phyloP scores from a whole-genome alignment of 1,140 invertebrate species.

The Paraescarpia echinospica region DNA sequence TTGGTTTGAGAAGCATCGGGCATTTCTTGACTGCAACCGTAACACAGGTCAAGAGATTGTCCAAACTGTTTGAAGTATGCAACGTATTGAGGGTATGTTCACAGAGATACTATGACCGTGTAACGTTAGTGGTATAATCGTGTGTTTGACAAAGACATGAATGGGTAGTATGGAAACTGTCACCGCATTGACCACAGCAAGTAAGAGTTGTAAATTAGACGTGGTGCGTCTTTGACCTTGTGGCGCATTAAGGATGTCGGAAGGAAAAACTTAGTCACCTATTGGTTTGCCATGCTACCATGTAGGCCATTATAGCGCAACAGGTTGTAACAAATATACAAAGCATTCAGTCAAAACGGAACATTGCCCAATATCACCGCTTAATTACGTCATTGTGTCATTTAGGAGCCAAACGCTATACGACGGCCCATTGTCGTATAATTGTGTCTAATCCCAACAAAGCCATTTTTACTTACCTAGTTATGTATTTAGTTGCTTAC shows the following conservation, averaged over 20 bases:
- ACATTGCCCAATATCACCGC: neutral
- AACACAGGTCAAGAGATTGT: neutral
- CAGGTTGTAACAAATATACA: neutral
- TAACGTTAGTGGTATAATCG: neutral
- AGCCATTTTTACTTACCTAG: too few relatives aligned
- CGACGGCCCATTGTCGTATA: too few relatives aligned
- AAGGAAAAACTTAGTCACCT: too few relatives aligned
- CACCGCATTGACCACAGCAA: neutral
- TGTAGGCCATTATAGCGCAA: neutral
- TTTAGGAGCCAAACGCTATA: too few relatives aligned
- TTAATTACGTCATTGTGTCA: neutral
- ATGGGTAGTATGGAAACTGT: neutral
- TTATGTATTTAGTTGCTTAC: too few relatives aligned
- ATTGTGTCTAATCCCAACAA: too few relatives aligned
- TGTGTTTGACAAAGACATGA: neutral
- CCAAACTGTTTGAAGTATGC: neutral
- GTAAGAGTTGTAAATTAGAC: neutral
- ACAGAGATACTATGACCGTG: neutral
- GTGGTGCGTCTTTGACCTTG: neutral
- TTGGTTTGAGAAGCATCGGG: conserved; percentile 60
- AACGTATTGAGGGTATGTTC: neutral
- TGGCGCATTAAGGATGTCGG: too few relatives aligned
- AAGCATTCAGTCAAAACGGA: neutral
- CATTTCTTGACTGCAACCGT: conserved; percentile 66
- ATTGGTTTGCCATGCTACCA: neutral